Conservation (phyloP, 2,797 vertebrate genomes). For the Hippoglossus hippoglossus region DNA sequence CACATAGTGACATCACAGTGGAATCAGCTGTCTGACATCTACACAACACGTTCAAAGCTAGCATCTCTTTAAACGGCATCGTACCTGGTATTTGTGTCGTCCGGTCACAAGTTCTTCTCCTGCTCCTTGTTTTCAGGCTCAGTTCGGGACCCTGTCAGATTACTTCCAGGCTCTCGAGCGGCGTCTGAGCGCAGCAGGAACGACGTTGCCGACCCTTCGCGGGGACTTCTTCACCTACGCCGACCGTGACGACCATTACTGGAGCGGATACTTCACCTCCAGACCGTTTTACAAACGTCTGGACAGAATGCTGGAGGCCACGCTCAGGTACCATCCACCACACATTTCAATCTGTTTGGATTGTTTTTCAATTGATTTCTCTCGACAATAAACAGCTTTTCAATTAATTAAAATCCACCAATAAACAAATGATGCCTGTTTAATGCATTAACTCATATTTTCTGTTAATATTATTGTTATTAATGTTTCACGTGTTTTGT, state of each 20-base stretch:
- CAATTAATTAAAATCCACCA: too few species aligned
- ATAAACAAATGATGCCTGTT: too few species aligned
- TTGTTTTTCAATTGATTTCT: not conserved
- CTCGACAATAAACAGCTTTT: too few species aligned
- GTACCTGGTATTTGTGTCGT: not conserved
- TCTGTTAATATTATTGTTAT: not conserved
- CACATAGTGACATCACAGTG: not conserved
- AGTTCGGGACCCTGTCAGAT: constrained; percentile 93
- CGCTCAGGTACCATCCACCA: constrained; percentile 43
- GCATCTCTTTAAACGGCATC: not conserved
- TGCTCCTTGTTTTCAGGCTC: constrained; percentile 81
- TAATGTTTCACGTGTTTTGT: not conserved
- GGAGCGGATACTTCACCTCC: constrained; percentile 96
- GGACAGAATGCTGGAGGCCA: constrained; percentile 89
- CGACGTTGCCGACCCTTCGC: constrained; percentile 84
- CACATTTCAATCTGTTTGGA: not conserved
- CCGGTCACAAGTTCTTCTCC: too few species aligned
- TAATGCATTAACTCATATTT: too few species aligned
- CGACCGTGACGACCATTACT: constrained; percentile 95
- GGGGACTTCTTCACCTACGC: constrained; percentile 98
- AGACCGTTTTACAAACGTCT: constrained; percentile 93
- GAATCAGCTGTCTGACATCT: not conserved
- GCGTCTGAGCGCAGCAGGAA: constrained; percentile 37
- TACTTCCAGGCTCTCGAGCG: constrained; percentile 88
- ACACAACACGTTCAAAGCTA: not conserved